These are phyloP conservation scores for Parochlus steinenii DNA, from an alignment of 2,888 invertebrate species.

Conservation along the genomic window DNA sequence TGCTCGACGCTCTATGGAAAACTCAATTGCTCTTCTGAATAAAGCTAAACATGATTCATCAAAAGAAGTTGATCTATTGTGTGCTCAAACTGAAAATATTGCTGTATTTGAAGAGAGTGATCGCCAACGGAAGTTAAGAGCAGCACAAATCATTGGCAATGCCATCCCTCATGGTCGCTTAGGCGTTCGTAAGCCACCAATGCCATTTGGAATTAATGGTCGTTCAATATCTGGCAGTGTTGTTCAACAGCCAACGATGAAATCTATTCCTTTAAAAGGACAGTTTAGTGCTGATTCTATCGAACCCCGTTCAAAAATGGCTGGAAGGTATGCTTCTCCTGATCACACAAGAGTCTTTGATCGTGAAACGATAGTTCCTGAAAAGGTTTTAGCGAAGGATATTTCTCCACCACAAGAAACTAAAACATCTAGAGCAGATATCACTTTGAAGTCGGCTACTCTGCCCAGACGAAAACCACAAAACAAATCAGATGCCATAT, in stretches of 20 bases:
- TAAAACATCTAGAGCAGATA: conserved; percentile 45
- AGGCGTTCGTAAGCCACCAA: conserved; percentile 40
- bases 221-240: conserved; percentile 41
- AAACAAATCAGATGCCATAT: conserved; percentile 39
- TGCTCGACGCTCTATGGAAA: conserved; percentile 38
- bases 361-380: conserved; percentile 15
- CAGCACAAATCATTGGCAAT: conserved; percentile 55
- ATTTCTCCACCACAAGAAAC: conserved; percentile 21
- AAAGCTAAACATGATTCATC: conserved; percentile 29
- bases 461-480: conserved; percentile 45
- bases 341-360: too few species aligned
- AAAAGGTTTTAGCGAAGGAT: conserved; percentile 11
- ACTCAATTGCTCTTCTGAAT: conserved; percentile 43
- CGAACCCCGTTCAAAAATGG: conserved; percentile 3
- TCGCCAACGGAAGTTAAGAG: conserved; percentile 41
- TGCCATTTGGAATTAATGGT: conserved; percentile 40
- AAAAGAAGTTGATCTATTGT: conserved; percentile 29
- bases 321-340: conserved; percentile 15
- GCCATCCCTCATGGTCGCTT: conserved; percentile 37
- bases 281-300: background rate
- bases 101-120: conserved; percentile 26
- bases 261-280: too few species aligned
- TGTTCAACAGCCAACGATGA: conserved; percentile 17
- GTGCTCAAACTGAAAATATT: conserved; percentile 28
- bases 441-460: conserved; percentile 48